A percentile compares a stretch with the other conserved stretches of the same genome.
Conservation (phyloP, 2,113 vertebrate genomes). For the Notothenia rossii region DNA sequence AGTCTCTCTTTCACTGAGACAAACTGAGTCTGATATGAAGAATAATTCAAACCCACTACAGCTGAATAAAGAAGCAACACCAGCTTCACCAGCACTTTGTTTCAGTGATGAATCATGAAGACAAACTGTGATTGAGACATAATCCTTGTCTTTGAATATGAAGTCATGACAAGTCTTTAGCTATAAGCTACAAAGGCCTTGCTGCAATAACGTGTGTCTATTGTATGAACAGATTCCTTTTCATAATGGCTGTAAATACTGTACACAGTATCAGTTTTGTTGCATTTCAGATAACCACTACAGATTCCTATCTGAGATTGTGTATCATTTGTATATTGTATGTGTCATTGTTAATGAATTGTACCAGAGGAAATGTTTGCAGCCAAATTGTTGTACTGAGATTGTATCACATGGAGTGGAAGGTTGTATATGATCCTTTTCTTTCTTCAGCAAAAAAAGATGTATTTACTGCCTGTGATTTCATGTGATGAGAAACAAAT, state of each 20-base stretch:
- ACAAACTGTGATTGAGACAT: slow-evolving; percentile 17
- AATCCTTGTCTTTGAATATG: slow-evolving; percentile 8
- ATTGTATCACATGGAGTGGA: slow-evolving; percentile 19
- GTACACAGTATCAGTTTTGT: slow-evolving; percentile 46
- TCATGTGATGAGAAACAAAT: slow-evolving; percentile 10
- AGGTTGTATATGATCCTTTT: slow-evolving; percentile 13
- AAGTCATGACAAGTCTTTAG: slow-evolving; percentile 7
- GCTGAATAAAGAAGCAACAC: neutral
- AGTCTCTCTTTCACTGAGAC: too few relatives aligned
- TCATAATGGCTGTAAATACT: slow-evolving; percentile 48
- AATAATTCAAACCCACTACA: neutral
- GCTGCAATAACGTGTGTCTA: slow-evolving; percentile 32
- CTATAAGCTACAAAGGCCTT: slow-evolving; percentile 48
- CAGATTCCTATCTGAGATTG: slow-evolving; percentile 27
- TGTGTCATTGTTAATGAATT: slow-evolving; percentile 43
- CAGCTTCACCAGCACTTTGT: neutral
- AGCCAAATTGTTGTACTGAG: slow-evolving; percentile 38
- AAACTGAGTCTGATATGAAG: neutral
- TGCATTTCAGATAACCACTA: slow-evolving; percentile 62
- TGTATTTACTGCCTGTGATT: slow-evolving; percentile 25
- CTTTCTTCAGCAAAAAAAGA: neutral
- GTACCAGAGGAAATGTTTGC: slow-evolving; percentile 11
- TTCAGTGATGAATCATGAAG: slow-evolving; percentile 26
- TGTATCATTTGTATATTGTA: slow-evolving; percentile 20
- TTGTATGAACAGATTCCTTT: slow-evolving; percentile 10